Evolutionary conservation across 64 coral and sea anemone species (phyloP), one percentile per base, ranked within the genome.

Genomic region (Platygyra sinensis): DNA sequence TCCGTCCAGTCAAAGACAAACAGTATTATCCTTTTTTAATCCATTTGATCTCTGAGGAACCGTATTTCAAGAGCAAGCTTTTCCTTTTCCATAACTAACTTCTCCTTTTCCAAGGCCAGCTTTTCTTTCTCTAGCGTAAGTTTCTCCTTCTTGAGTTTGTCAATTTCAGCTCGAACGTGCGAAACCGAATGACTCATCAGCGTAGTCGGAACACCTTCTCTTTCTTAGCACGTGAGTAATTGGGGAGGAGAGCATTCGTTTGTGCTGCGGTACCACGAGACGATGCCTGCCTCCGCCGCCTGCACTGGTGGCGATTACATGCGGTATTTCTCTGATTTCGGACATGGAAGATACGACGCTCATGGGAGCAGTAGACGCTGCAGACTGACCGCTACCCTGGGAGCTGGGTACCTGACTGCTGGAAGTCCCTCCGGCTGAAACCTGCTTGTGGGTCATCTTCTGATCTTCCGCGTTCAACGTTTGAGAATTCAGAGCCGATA

Each of bases 11-110:
- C 22, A 11, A 7, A 0, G 24, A 24, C 20, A 24, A 24, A 69
- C 10, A 5, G 7, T 24, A 25, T 27, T n/a, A n/a, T 69, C 65
- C 65, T 22, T 10, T 11, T 27, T 7, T 24, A 52, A 30, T 91
- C 71, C 20, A 91, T 36, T 65, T 91, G 89, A 67, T 82, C 81
- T 36, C 89, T 72, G 11, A 91, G 61, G 14, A 80, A 91, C 54
- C 60, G 89, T 60, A 91, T 91, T 84, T 91, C 89, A 46, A 91
- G 72, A 60, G 80, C 59, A 0, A 91, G 89, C 59, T 91, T 91
- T 62, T 91, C 89, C 62, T 91, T 91, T n/a, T 91, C 89, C 67
- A 91, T 76, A 29, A 85, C 28, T 18, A 91, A 38, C 60, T 91
- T 91, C 19, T 91, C 89, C 82, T 91, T 91, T 18, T 91, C 89